Conservation (phyloP, 2,113 vertebrate genomes). For the Pomatostomus ruficeps region DNA sequence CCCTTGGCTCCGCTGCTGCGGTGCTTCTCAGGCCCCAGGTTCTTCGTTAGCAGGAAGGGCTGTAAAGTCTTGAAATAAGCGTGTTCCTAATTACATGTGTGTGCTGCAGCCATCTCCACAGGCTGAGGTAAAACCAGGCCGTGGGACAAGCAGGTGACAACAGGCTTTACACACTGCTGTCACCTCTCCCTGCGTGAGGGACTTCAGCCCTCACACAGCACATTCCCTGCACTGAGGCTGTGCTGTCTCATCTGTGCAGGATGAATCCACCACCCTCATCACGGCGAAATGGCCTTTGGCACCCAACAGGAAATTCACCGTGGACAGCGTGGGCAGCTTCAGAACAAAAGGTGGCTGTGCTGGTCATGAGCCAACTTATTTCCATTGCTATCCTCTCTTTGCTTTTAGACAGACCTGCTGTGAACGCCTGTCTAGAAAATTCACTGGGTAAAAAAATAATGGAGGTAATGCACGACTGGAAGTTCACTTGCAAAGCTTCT, state of each 20-base stretch:
- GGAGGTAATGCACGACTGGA: background rate
- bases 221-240: background rate
- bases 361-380: background rate
- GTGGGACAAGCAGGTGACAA: background rate
- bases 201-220: background rate
- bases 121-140: background rate
- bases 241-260: accelerated
- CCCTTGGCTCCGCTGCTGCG: background rate
- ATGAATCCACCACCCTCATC: background rate
- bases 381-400: background rate
- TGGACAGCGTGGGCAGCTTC: background rate
- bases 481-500: background rate
- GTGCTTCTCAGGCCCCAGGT: background rate
- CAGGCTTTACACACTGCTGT: background rate
- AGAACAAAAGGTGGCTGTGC: background rate
- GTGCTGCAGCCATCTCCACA: background rate
- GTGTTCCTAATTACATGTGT: background rate
- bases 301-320: background rate
- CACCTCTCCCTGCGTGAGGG: background rate
- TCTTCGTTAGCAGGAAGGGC: background rate
- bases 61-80: background rate
- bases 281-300: background rate
- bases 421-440: background rate
- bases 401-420: background rate
- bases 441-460: background rate